Evolutionary conservation across 1,140 invertebrate genomes (phyloP), one percentile per base, ranked within the genome.

Genomic region (Trichogramma pretiosum): DNA sequence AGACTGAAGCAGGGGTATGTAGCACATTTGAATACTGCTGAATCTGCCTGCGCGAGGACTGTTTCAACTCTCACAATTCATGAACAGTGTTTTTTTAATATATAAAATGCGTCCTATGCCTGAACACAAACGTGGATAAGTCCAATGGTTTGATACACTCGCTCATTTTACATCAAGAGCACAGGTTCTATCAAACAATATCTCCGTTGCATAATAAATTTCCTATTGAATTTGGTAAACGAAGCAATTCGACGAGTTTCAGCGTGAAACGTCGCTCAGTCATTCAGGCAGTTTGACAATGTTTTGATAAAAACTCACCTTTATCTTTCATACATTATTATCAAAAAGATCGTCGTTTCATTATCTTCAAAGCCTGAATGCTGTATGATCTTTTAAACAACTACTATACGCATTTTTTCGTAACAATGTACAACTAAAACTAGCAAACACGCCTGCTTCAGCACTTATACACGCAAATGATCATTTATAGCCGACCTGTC

Each of bases 381-480:
- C 33, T 30, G 8, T 19, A 38, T 34, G 36, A 39, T 46, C 48
- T 50, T 47, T n/a, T 52, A 55, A 54, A 54, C 48, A 48, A 50
- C 48, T 54, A 51, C 41, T 51, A 55, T 49, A 52, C 50, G 49
- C 45, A 48, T 49, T 44, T 50, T 50, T 50, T 46, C 49, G 49
- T 55, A 55, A 55, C 53, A 55, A 55, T 55, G 49, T 56, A 57
- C 56, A 59, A 59, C 55, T 56, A 53, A 58, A 58, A 55, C 55
- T 53, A 55, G 50, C 48, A 45, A 48, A 48, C 46, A 53, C 51
- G 39, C 41, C 41, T 53, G 45, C 45, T 52, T 46, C 40, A 52
- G 44, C 39, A 47, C 45, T 52, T 21, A 47, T 52, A 52, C 50
- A 43, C 43, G 37, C 33, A n/a, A n/a, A 46, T 46, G 49, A 51